Evolutionary conservation across 1,140 invertebrate species (phyloP).

Genomic region (Agrypnia vestita): DNA sequence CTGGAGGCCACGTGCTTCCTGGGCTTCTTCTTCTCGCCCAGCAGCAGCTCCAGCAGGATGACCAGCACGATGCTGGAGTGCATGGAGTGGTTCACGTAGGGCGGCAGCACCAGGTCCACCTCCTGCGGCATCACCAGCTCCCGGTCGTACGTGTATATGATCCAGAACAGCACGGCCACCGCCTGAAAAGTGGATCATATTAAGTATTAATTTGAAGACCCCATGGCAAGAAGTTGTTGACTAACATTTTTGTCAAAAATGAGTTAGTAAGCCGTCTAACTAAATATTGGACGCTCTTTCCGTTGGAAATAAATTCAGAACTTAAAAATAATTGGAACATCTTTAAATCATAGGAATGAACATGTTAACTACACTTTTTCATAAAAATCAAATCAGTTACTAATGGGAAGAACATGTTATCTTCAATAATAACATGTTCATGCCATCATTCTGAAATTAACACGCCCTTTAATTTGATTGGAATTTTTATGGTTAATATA

Average conservation of each 20-base stretch:
- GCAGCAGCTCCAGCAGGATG: constrained; percentile 68
- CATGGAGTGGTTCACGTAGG: constrained; percentile 82
- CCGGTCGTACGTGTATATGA: constrained; percentile 77
- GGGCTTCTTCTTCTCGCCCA: constrained; percentile 64
- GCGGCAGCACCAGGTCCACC: constrained; percentile 77
- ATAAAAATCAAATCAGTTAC: no score
- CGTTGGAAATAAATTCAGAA: no score
- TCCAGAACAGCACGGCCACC: constrained; percentile 80
- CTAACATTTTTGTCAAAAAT: no score
- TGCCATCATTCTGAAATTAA: no score
- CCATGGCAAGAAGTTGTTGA: no score
- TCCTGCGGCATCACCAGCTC: constrained; percentile 79
- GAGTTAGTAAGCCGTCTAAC: no score
- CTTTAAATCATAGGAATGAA: background rate
- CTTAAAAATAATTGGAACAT: background rate
- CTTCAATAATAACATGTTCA: no score
- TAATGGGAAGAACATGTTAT: no score
- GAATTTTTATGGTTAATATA: no score
- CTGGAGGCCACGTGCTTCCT: constrained; percentile 61
- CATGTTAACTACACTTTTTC: no score
- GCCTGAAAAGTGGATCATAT: constrained; percentile 70
- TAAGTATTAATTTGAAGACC: background rate
- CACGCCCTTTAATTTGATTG: no score
- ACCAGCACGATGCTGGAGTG: constrained; percentile 73
- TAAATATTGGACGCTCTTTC: no score